A percentile compares a stretch with the other conserved stretches of the same genome.
phyloP scores from a whole-genome alignment of 2,888 invertebrate genomes.

The Eupelmus urozonus region DNA sequence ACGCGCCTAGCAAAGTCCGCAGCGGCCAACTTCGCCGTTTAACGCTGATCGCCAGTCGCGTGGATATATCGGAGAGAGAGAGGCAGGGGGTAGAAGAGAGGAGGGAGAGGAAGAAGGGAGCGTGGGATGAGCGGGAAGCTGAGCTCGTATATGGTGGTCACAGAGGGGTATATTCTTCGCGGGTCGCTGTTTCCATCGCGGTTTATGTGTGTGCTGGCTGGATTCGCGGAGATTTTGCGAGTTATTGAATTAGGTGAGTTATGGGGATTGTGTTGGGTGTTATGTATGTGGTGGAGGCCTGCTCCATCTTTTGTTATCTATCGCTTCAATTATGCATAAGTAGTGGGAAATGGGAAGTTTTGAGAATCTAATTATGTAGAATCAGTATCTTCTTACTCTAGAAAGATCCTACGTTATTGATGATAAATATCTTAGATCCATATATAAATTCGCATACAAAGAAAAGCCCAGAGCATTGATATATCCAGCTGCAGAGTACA shows the following conservation, averaged over 20 bases:
- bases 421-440: too few species aligned
- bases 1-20: constrained; percentile 63
- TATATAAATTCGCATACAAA: background rate
- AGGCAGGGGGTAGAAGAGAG: constrained; percentile 32
- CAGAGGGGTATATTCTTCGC: too few species aligned
- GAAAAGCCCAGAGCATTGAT: background rate
- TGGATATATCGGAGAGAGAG: constrained; percentile 63
- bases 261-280: too few species aligned
- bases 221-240: constrained; percentile 6
- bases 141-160: too few species aligned
- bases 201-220: background rate
- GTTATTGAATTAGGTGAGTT: too few species aligned
- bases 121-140: constrained; percentile 60
- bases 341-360: too few species aligned
- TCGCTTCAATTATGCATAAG: too few species aligned
- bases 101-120: background rate
- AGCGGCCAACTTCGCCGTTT: constrained; percentile 61
- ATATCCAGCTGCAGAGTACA: background rate
- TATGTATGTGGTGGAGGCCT: too few species aligned
- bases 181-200: background rate
- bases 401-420: too few species aligned
- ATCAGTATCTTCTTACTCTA: too few species aligned
- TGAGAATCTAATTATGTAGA: too few species aligned
- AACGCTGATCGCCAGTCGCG: constrained; percentile 65
- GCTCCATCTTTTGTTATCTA: too few species aligned